Conservation (phyloP, 2,113 vertebrate species). For the Rhinopomastus cyanomelas region DNA sequence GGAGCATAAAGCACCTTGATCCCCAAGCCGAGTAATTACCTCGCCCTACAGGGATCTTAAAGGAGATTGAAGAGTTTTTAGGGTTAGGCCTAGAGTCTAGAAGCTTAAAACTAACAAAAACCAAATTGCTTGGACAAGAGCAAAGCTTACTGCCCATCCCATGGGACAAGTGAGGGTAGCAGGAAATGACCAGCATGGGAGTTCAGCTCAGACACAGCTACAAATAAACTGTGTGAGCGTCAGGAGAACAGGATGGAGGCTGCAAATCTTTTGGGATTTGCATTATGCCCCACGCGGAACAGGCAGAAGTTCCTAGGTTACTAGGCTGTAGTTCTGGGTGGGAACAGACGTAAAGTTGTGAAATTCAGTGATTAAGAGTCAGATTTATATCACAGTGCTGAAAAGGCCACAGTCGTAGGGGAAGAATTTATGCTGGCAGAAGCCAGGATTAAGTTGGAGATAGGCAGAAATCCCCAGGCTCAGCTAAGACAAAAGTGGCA, state of each 20-base stretch:
- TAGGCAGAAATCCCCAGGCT: background rate
- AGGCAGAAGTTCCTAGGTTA: background rate
- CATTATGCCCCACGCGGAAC: background rate
- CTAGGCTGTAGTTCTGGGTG: background rate
- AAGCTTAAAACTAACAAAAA: background rate
- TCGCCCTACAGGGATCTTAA: background rate
- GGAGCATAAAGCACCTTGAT: background rate
- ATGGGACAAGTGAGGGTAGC: background rate
- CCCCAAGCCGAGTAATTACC: background rate
- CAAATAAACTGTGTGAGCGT: background rate
- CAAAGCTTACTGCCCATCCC: background rate
- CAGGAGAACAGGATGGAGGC: background rate
- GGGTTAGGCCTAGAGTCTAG: background rate
- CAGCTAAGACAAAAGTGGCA: background rate
- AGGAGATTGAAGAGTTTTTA: background rate
- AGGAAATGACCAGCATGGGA: background rate
- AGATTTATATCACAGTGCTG: background rate
- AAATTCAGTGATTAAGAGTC: background rate
- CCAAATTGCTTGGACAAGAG: background rate
- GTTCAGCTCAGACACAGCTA: background rate
- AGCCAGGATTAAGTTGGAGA: constrained; percentile 18
- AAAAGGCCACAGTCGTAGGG: background rate
- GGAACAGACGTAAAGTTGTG: background rate
- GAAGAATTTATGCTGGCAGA: background rate
- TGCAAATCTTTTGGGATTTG: background rate